These are phyloP conservation scores for Drosophila nigricruria DNA, from an alignment of 2,888 invertebrate species.

Conservation along the genomic window DNA sequence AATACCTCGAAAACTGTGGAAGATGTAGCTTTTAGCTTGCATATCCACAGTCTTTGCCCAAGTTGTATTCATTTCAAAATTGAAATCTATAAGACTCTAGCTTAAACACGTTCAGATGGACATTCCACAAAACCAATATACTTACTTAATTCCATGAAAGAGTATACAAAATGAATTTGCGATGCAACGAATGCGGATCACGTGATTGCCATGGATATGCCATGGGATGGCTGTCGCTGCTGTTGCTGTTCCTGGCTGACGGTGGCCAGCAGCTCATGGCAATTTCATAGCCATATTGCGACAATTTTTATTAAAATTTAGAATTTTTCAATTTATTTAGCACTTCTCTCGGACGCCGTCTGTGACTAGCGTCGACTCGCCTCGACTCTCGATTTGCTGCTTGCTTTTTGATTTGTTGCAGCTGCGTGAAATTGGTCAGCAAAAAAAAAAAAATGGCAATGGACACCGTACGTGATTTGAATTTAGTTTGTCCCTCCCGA, in stretches of 20 bases:
- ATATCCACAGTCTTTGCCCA: no score
- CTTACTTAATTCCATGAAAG: neutral
- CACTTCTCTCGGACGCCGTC: constrained; percentile 39
- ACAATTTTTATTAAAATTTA: constrained; percentile 80
- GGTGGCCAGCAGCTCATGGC: constrained; percentile 59
- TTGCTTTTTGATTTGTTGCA: constrained; percentile 79
- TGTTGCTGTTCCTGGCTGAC: constrained; percentile 13
- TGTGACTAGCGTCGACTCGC: neutral
- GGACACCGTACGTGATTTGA: constrained; percentile 73
- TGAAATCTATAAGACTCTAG: neutral
- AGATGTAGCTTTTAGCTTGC: no score
- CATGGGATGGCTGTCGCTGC: constrained; percentile 13
- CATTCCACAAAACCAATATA: neutral
- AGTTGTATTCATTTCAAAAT: no score
- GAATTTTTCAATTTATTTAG: constrained; percentile 79
- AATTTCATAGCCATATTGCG: constrained; percentile 79
- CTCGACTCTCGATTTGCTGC: constrained; percentile 10
- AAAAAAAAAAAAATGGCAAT: constrained; percentile 64
- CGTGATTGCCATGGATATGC: constrained; percentile 61
- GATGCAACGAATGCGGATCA: constrained; percentile 55
- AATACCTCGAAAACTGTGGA: neutral
- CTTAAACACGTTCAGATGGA: neutral
- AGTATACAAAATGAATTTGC: constrained; percentile 46
- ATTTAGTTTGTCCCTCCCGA: constrained; percentile 36
- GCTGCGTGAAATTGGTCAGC: constrained; percentile 78